Conservation (phyloP, 2,113 vertebrate genomes). For the Serinus canaria region DNA sequence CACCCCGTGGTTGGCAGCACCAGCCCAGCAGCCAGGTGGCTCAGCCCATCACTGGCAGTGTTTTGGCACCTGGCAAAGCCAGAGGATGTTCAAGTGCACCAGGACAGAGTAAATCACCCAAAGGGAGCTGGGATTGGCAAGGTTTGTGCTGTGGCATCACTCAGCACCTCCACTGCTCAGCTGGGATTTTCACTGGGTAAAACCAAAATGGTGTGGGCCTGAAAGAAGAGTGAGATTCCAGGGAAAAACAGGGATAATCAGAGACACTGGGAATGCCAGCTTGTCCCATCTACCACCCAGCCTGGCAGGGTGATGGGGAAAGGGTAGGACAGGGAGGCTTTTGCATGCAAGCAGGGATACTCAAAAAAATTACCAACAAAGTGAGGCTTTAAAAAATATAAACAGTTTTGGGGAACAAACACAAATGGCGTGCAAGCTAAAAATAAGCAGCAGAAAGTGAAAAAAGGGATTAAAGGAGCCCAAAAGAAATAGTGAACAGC, state of each 20-base stretch:
- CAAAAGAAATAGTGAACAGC: neutral
- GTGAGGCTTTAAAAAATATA: neutral
- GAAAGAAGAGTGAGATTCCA: neutral
- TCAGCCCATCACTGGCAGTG: neutral
- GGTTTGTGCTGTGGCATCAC: neutral
- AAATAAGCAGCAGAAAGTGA: neutral
- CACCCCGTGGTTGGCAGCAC: rapidly evolving
- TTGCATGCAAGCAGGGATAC: neutral
- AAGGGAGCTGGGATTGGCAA: neutral
- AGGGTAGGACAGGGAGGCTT: neutral
- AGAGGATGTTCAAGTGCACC: neutral
- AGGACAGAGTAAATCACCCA: neutral
- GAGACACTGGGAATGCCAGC: neutral
- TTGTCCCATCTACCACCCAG: neutral
- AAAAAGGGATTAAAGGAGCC: slow-evolving; percentile 20
- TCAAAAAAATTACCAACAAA: neutral
- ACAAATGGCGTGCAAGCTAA: neutral
- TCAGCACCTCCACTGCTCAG: neutral
- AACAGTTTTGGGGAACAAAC: neutral
- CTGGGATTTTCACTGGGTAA: neutral
- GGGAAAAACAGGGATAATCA: neutral
- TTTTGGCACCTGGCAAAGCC: neutral
- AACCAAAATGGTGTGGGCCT: neutral
- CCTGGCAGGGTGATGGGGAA: neutral
- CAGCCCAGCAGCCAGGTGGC: rapidly evolving